phyloP scores from a whole-genome alignment of 2,113 vertebrate species.

The Brienomyrus longianalis region DNA sequence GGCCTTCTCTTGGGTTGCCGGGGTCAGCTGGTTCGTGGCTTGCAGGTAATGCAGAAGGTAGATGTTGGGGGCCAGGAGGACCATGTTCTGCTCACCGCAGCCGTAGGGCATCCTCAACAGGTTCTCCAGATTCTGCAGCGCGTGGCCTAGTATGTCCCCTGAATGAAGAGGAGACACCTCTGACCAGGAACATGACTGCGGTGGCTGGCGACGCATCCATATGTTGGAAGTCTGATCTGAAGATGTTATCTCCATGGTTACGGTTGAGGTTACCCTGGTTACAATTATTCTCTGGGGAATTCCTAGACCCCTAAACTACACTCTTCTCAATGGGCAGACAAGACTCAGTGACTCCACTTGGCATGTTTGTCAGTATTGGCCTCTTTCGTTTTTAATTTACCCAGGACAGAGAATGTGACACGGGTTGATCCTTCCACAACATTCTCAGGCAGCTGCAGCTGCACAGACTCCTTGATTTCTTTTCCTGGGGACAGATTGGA shows the following conservation, averaged over 20 bases:
- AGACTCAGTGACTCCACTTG: neutral
- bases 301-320: neutral
- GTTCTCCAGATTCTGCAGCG: constrained; percentile 65
- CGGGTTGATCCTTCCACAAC: constrained; percentile 49
- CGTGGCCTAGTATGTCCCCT: constrained; percentile 77
- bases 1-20: constrained; percentile 61
- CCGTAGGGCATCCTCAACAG: constrained; percentile 77
- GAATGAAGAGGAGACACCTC: constrained; percentile 17
- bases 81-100: constrained; percentile 85
- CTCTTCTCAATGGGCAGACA: neutral
- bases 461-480: constrained; percentile 34
- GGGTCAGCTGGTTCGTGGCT: constrained; percentile 69
- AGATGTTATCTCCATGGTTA: neutral
- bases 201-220: neutral
- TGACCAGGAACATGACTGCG: neutral
- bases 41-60: constrained; percentile 76
- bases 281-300: neutral
- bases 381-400: constrained; percentile 35
- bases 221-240: neutral
- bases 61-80: constrained; percentile 78
- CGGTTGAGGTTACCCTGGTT: neutral
- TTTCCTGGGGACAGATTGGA: constrained; percentile 35
- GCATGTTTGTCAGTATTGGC: neutral
- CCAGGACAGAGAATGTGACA: constrained; percentile 46
- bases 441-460: constrained; percentile 40